Conservation (phyloP, 2,797 vertebrate genomes). For the Alfaro cultratus region DNA sequence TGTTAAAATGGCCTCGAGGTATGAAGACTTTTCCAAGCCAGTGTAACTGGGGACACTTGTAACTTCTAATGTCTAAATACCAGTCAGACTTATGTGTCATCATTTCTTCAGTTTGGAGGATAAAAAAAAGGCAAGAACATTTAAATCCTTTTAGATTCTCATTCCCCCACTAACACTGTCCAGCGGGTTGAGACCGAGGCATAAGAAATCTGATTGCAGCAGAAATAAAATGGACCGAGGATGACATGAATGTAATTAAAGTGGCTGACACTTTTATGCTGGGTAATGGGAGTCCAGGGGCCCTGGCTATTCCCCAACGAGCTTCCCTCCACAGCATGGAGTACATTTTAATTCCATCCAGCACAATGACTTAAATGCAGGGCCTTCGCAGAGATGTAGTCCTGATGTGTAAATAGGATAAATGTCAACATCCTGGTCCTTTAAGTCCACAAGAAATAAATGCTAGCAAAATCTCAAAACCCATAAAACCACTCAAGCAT, state of each 20-base stretch:
- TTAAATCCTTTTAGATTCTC: constrained; percentile 29
- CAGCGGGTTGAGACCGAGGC: constrained; percentile 65
- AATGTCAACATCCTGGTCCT: constrained; percentile 94
- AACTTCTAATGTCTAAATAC: constrained; percentile 45
- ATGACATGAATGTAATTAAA: constrained; percentile 85
- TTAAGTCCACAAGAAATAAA: constrained; percentile 87
- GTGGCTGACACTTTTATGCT: constrained; percentile 84
- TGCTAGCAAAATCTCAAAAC: constrained; percentile 69
- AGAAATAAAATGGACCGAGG: constrained; percentile 78
- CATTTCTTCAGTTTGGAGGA: constrained; percentile 37
- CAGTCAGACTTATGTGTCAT: constrained; percentile 52
- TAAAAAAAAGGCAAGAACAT: neutral
- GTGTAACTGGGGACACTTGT: constrained; percentile 51
- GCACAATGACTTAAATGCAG: constrained; percentile 96
- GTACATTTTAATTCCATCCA: constrained; percentile 93
- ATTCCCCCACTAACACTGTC: constrained; percentile 44
- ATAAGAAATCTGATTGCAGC: constrained; percentile 77
- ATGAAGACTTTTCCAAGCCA: neutral
- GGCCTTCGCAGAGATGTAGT: constrained; percentile 93
- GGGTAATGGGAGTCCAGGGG: constrained; percentile 87
- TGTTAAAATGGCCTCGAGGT: neutral
- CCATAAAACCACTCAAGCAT: constrained; percentile 51
- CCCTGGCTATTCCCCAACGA: constrained; percentile 86
- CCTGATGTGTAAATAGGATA: constrained; percentile 98
- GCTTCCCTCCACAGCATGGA: constrained; percentile 84